Base-by-base conservation (phyloP, 2,888 invertebrate species). In the Gastrophysa polygoni region DNA sequence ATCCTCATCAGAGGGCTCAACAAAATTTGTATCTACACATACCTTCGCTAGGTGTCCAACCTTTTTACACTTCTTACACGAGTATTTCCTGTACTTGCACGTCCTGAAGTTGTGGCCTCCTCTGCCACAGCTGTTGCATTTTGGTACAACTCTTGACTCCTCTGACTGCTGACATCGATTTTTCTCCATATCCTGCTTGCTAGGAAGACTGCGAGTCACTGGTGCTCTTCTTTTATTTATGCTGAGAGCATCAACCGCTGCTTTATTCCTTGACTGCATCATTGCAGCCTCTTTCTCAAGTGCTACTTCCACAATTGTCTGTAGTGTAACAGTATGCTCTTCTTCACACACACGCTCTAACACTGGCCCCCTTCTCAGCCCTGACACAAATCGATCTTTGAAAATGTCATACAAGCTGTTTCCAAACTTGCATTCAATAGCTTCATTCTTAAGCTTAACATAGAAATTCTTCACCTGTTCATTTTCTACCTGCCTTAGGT, bases 291-390 rank as follows among this genome's bases (percentile, higher is more conserved):
- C 63, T 46, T 57, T 59, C 29, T 63, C 54, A 7, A 59, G 38
- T 1, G 59, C 55, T 29, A 61, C 54, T 44, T 60, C 48, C 8
- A 56, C 11, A 8, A 49, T 48, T 20, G 14, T 46, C 4, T 63
- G 49, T 29, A 56, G 51, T n/a, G 54, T 32, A 14, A 32, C 48
- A 14, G 57, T 59, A 52, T 55, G 61, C 16, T 58, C 49, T 47
- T 67, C 67, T 55, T 68, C 65, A 47, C 57, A 68, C 14, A 68
- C 54, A 54, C 68, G 49, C 18, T 68, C 67, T 50, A 58, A 28
- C 6, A 67, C 38, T 49, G 38, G 34, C 1, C 63, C 65, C 38
- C 55, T 50, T 21, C 24, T 51, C 10, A 68, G 47, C 2, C 67
- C 65, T 11, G 59, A 49, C 2, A 68, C 59, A 49, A 68, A 67